Conservation (phyloP, 2,888 invertebrate species). For the Crioceris asparagi region DNA sequence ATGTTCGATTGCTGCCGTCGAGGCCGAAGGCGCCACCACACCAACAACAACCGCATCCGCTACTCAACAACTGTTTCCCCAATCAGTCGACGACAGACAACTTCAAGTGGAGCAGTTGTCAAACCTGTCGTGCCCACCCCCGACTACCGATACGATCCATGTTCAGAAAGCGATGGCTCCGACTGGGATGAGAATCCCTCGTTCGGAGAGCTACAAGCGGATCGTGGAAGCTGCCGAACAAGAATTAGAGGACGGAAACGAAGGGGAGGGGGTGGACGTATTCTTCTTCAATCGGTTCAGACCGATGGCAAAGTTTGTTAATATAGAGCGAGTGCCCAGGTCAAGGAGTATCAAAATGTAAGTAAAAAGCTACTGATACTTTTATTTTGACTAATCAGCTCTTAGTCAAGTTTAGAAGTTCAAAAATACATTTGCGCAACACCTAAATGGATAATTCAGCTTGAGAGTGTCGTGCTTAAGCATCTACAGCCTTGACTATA, state of each 20-base stretch:
- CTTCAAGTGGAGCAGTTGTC: too few relatives aligned
- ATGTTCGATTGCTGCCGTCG: constrained; percentile 42
- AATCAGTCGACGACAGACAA: too few relatives aligned
- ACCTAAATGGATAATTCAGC: too few relatives aligned
- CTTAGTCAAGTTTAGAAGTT: too few relatives aligned
- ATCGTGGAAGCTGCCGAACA: constrained; percentile 35
- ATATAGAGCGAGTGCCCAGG: constrained; percentile 35
- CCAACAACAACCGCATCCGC: constrained; percentile 32
- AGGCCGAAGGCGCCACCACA: constrained; percentile 25
- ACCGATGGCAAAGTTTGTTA: constrained; percentile 34
- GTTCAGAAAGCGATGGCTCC: constrained; percentile 34
- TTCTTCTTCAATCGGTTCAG: constrained; percentile 35
- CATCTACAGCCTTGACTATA: too few relatives aligned
- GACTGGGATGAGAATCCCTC: constrained; percentile 46
- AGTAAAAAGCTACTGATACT: constrained; percentile 11
- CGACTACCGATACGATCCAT: too few relatives aligned
- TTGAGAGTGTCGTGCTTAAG: too few relatives aligned
- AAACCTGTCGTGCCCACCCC: too few relatives aligned
- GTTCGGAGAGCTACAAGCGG: constrained; percentile 40
- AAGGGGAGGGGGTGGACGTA: constrained; percentile 12
- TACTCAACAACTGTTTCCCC: too few relatives aligned
- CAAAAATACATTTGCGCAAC: background rate
- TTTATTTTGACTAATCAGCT: background rate
- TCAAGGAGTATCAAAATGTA: constrained; percentile 35
- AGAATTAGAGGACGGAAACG: constrained; percentile 7